Evolutionary conservation across 2,888 invertebrate genomes (phyloP), one percentile per base, ranked within the genome.

Genomic region (Athetis lepigone): DNA sequence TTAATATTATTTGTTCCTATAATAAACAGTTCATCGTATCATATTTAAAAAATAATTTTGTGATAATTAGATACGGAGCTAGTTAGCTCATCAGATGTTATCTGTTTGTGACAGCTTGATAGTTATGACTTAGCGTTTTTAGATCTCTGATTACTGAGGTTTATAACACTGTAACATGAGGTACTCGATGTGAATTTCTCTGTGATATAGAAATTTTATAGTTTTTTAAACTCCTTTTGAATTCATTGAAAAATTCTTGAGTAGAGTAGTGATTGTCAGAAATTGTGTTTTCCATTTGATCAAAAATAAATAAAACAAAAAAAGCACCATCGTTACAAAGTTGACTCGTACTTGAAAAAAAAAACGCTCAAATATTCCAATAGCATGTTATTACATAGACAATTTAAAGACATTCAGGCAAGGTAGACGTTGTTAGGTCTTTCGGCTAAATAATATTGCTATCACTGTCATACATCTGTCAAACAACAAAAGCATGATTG

Each of bases 1-100:
- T n/a, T n/a, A n/a, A n/a, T n/a, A n/a, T n/a, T n/a, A n/a, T n/a
- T n/a, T n/a, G n/a, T n/a, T n/a, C n/a, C n/a, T n/a, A 9, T 18
- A 60, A 9, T 42, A 47, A 27, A 21, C 4, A 19, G 13, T 13
- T 8, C 4, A 47, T 42, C 6, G 8, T 33, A 61, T 29, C 13
- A 11, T 5, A 18, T 4, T 45, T 36, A 1, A 23, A 54, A 63
- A 54, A 42, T 64, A 36, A 50, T 51, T 42, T 47, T 40, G 27
- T 27, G 36, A 23, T 19, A 51, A 63, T 36, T 23, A 39, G 19
- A 52, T 40, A 18, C 43, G 7, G 4, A 33, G 27, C 56, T 39
- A 46, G 75, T 72, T 72, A 70, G 39, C 70, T 63, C 68, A 16
- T 75, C 56, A 58, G 71, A 75, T 75, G 4, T 0, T 40, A 70